Evolutionary conservation across 2,888 invertebrate species (phyloP), one percentile per base, ranked within the genome.

Genomic region (Parthenolecanium corni): DNA sequence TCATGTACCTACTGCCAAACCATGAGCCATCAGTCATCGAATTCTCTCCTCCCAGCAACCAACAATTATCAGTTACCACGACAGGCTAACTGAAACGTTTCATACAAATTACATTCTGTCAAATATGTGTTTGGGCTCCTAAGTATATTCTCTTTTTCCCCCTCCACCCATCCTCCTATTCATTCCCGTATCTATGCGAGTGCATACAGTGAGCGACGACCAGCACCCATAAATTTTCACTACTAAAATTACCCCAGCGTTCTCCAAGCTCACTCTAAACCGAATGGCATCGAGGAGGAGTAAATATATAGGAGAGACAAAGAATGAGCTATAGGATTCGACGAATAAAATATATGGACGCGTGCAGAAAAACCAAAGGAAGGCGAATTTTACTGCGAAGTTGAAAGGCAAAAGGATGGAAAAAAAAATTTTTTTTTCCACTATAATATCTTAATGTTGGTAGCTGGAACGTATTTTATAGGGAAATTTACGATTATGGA

Each of bases 401-500:
- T 5, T 49, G 23, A 24, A 51, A 58, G 42, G n/a, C n/a, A 52
- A 36, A 36, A 14, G 44, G 14, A n/a, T 18, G n/a, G n/a, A 53
- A n/a, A 40, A 40, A 23, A 58, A 24, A 51, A 51, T 51, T 49
- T n/a, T n/a, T n/a, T n/a, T n/a, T n/a, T n/a, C n/a, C n/a, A 52
- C 52, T 25, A 31, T 61, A 61, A 61, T 61, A 61, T 61, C 61
- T 61, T 61, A 61, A 61, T 61, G 61, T 61, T 61, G 31, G n/a
- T n/a, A n/a, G 31, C 31, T 49, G 44, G n/a, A n/a, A 44, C 61
- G 61, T 61, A 61, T 61, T 61, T 61, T 51, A 61, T 47, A 47
- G 47, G 61, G 61, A 61, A 61, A 61, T 61, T 61, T 61, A 61
- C 61, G 61, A 61, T 61, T 61, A 51, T 61, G 51, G 61, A 61